Evolutionary conservation across 2,888 invertebrate species (phyloP).

Genomic region (Chalcosyrphus nemorum): DNA sequence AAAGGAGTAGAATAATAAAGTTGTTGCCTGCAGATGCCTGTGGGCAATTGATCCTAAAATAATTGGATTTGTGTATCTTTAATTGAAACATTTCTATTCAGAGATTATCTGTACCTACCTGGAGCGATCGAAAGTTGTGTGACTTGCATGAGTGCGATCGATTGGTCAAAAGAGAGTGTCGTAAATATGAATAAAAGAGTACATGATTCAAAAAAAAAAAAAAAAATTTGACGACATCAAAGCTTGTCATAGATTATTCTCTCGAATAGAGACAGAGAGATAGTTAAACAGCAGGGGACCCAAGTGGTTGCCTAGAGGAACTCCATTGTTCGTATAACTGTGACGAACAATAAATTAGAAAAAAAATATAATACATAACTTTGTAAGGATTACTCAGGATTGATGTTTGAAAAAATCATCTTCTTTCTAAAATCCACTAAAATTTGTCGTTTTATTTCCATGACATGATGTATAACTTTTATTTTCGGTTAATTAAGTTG

Average conservation of each 20-base stretch:
- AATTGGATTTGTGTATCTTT: slow-evolving; percentile 26
- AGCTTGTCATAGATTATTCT: background rate
- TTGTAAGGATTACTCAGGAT: background rate
- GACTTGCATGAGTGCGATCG: background rate
- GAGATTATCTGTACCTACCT: slow-evolving; percentile 16
- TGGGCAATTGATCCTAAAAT: slow-evolving; percentile 25
- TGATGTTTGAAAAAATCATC: background rate
- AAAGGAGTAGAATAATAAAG: slow-evolving; percentile 24
- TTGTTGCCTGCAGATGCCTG: background rate
- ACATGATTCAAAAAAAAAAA: too few species aligned
- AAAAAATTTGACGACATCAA: background rate
- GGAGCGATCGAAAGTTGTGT: slow-evolving; percentile 21
- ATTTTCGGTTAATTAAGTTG: slow-evolving; percentile 14
- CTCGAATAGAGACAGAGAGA: too few species aligned
- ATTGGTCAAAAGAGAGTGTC: background rate
- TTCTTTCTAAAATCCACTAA: background rate
- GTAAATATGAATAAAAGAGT: too few species aligned
- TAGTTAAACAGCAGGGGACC: background rate
- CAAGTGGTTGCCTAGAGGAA: background rate
- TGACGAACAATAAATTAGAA: background rate
- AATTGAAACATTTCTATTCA: slow-evolving; percentile 62
- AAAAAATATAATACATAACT: background rate
- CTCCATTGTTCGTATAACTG: background rate
- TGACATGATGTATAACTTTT: background rate
- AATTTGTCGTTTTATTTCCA: background rate